These are phyloP conservation scores for Engraulis encrasicolus DNA, from an alignment of 2,113 vertebrate genomes.

Conservation along the genomic window DNA sequence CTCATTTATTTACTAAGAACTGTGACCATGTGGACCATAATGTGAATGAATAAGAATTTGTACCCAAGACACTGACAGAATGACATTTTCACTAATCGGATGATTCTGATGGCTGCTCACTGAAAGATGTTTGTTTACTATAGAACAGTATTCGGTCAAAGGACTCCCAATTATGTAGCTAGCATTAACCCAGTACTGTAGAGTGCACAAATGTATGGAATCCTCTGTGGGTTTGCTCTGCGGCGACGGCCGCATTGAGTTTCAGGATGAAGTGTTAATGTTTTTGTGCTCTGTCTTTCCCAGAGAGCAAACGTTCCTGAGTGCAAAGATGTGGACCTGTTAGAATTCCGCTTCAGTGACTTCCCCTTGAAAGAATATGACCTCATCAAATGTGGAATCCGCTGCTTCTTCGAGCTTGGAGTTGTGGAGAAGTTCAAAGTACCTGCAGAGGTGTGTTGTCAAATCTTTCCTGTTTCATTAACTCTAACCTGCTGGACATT, in stretches of 20 bases:
- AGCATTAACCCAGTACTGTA: no score
- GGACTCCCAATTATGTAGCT: no score
- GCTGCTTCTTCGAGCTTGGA: conserved; percentile 91
- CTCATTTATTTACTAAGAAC: not conserved
- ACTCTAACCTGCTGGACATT: not conserved
- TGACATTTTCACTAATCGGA: no score
- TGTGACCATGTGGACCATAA: not conserved
- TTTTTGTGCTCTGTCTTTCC: conserved; percentile 21
- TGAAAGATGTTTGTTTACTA: no score
- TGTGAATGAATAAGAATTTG: not conserved
- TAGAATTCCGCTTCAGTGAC: conserved; percentile 90
- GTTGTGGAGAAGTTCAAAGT: conserved; percentile 95
- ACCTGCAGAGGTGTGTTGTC: conserved; percentile 80
- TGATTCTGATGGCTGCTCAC: no score
- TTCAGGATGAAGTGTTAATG: not conserved
- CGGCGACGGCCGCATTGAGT: not conserved
- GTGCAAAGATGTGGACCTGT: conserved; percentile 79
- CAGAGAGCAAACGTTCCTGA: conserved; percentile 85
- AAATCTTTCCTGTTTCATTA: not conserved
- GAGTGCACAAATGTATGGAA: not conserved
- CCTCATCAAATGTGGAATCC: conserved; percentile 88
- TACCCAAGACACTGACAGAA: no score
- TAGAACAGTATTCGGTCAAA: no score
- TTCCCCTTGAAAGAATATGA: conserved; percentile 82
- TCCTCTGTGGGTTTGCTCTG: not conserved